Evolutionary conservation across 2,797 vertebrate genomes (phyloP).

Genomic region (Psittacula echo): DNA sequence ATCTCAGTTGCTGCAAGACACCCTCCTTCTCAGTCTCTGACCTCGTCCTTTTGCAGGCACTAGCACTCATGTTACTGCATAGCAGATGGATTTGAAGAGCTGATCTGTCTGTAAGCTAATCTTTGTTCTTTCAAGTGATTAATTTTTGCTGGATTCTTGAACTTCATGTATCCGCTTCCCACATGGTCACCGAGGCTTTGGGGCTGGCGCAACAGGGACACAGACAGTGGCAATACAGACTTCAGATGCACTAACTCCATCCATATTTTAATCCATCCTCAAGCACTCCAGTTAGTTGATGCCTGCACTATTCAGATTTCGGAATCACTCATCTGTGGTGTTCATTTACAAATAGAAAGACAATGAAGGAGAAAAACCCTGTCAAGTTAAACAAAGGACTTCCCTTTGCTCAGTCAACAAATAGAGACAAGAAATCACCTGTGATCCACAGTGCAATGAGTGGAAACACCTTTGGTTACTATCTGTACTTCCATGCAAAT

Average conservation of each 20-base stretch:
- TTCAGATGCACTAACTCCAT: not conserved
- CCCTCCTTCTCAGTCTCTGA: not conserved
- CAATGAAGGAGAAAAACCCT: not conserved
- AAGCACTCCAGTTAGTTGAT: not conserved
- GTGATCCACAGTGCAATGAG: not conserved
- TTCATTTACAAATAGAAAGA: not conserved
- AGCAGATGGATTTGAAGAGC: constrained; percentile 35
- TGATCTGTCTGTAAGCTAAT: constrained; percentile 27
- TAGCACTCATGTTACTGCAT: constrained; percentile 2
- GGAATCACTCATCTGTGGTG: not conserved
- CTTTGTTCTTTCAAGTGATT: constrained; percentile 7
- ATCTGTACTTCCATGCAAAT: not conserved
- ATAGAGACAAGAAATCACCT: not conserved
- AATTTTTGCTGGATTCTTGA: constrained; percentile 21
- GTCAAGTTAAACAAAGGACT: not conserved
- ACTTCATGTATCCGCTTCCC: not conserved
- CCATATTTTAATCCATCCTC: not conserved
- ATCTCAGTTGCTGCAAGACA: not conserved
- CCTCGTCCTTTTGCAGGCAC: not conserved
- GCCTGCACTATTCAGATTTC: not conserved
- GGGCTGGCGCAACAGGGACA: not conserved
- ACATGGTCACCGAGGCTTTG: accelerated
- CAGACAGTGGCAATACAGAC: not conserved
- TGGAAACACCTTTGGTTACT: not conserved
- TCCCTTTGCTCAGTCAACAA: not conserved